Evolutionary conservation across 2,113 vertebrate genomes (phyloP).

Genomic region (Microcebus tavaratra): DNA sequence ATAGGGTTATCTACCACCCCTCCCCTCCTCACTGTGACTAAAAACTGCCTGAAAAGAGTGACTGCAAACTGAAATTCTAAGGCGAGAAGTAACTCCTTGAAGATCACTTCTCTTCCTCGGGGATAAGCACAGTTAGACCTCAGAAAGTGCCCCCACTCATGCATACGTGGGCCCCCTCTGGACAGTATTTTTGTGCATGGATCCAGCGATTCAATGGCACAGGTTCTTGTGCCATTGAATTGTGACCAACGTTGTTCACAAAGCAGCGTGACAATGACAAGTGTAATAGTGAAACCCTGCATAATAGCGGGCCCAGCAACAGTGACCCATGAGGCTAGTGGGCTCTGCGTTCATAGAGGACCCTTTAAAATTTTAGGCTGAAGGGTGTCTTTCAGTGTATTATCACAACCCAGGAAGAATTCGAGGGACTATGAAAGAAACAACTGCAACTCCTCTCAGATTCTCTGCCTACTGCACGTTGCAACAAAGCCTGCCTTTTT

Average conservation of each 20-base stretch:
- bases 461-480: slow-evolving; percentile 51
- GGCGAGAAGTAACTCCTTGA: neutral
- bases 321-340: neutral
- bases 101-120: neutral
- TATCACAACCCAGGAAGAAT: slow-evolving; percentile 50
- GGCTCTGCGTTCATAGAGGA: neutral
- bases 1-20: neutral
- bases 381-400: neutral
- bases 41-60: neutral
- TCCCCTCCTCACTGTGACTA: neutral
- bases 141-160: neutral
- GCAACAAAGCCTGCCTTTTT: slow-evolving; percentile 79
- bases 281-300: neutral
- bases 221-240: neutral
- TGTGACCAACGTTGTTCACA: neutral
- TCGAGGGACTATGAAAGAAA: slow-evolving; percentile 54
- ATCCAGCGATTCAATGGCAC: neutral
- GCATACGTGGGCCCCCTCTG: neutral
- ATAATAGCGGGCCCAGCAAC: neutral
- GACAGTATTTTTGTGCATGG: neutral
- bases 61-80: neutral
- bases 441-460: slow-evolving; percentile 70
- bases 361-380: slow-evolving; percentile 39
- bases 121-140: neutral
- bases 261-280: neutral